Base-by-base conservation (phyloP, 1,140 invertebrate species). In the Glomeris maerens region DNA sequence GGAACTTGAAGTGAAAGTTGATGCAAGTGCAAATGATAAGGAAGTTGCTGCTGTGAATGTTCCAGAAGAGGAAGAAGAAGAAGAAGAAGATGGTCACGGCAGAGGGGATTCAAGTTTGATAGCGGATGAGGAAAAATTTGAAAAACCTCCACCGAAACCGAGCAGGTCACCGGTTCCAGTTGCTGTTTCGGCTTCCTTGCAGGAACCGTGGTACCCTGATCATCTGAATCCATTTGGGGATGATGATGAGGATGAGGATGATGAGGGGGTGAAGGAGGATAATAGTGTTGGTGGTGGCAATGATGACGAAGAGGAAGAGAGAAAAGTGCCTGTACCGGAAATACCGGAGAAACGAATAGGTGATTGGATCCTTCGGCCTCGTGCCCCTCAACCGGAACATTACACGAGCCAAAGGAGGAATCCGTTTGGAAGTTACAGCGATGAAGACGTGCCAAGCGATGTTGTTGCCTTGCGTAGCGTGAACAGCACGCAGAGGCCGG, bases 171-270 rank as follows among this genome's bases (percentile, higher is more conserved):
- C n/a, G n/a, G n/a, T n/a, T n/a, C n/a, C n/a, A n/a, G n/a, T n/a
- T n/a, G n/a, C n/a, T n/a, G n/a, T n/a, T n/a, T n/a, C n/a, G n/a
- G n/a, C n/a, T n/a, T n/a, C n/a, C n/a, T n/a, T n/a, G n/a, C n/a
- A 36, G 31, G 17, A 36, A 13, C 31, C 17, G 39, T 62, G 74
- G 26, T 88, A 89, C 70, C 84, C 84, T 0, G 73, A 77, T 41
- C 74, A 80, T 55, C 67, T 88, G 45, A 89, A 89, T 74, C 85
- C 85, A 2, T 71, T 71, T 53, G 66, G 59, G 14, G 59, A 62
- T 39, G 67, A 66, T 23, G 61, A 60, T 27, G 60, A 55, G 2
- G 56, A 55, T 21, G 41, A 47, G 23, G 51, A 55, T 13, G 31
- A n/a, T n/a, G n/a, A n/a, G n/a, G n/a, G n/a, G n/a, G n/a, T n/a